Percentiles rank a stretch among this genome's conserved stretches.
Evolutionary conservation across 2,113 vertebrate species (phyloP).

Genomic region (Glaucidium brasilianum): DNA sequence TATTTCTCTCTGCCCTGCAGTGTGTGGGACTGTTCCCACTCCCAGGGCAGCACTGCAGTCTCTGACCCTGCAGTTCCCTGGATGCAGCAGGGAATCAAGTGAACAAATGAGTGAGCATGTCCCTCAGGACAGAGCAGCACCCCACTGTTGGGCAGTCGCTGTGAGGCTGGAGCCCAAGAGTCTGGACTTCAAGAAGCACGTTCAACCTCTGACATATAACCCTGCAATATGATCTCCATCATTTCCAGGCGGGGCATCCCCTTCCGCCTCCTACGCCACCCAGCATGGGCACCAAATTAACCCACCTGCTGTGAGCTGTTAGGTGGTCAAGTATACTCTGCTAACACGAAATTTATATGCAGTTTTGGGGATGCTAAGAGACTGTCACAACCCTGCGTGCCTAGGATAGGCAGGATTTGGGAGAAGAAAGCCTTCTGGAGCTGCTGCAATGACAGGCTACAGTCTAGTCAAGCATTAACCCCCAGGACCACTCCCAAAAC

Average conservation of each 20-base stretch:
- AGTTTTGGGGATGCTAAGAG: not conserved
- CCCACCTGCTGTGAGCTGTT: constrained; percentile 26
- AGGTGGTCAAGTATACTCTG: not conserved
- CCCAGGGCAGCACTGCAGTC: not conserved
- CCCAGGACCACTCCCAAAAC: not conserved
- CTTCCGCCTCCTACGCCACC: not conserved
- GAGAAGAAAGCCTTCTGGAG: not conserved
- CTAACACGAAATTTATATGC: not conserved
- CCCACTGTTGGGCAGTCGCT: not conserved
- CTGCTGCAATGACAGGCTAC: not conserved
- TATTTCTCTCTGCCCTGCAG: not conserved
- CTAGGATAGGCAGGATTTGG: not conserved
- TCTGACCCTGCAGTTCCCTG: not conserved
- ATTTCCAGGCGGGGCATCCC: not conserved
- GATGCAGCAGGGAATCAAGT: not conserved
- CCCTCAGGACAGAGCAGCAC: not conserved
- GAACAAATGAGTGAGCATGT: not conserved
- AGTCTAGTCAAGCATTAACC: not conserved
- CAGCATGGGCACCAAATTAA: not conserved
- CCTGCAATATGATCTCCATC: not conserved
- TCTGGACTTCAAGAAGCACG: not conserved
- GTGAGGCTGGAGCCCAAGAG: not conserved
- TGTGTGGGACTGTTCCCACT: not conserved
- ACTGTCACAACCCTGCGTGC: not conserved
- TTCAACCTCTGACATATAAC: constrained; percentile 64